Conservation (phyloP, 2,888 invertebrate genomes). For the Selenia dentaria region DNA sequence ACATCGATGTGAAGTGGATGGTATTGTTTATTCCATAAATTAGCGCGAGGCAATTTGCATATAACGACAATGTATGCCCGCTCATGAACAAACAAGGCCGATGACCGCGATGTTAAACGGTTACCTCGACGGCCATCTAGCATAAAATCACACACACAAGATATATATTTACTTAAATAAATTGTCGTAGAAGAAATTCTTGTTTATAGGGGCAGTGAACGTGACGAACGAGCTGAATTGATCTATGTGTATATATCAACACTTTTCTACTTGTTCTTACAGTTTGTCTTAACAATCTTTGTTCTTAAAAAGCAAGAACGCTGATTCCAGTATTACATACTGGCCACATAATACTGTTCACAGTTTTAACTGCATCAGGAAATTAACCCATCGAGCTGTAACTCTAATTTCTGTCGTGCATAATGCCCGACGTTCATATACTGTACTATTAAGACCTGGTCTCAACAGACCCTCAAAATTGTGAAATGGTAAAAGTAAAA, state of each 20-base stretch:
- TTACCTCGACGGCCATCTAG: conserved; percentile 45
- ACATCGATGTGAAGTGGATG: conserved; percentile 13
- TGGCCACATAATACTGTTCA: no score
- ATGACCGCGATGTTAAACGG: conserved; percentile 61
- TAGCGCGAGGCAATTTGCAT: conserved; percentile 63
- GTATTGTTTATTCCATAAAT: conserved; percentile 51
- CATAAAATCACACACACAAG: conserved; percentile 48
- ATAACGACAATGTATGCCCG: conserved; percentile 50
- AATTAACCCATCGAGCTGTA: no score
- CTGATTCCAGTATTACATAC: no score
- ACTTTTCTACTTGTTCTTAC: no score
- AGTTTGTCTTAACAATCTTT: no score
- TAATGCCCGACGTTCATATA: no score
- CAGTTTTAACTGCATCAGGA: no score
- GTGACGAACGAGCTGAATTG: conserved; percentile 1
- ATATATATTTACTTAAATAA: conserved; percentile 40
- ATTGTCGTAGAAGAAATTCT: conserved; percentile 27
- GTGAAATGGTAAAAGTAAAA: no score
- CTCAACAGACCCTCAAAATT: no score
- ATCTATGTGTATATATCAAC: neutral
- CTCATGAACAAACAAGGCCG: conserved; percentile 58
- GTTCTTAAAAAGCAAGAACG: no score
- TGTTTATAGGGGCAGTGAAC: conserved; percentile 13
- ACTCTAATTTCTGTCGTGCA: no score
- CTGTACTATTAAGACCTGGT: no score